A percentile compares a stretch with the other conserved stretches of the same genome.
Conservation (phyloP, 2,113 vertebrate genomes). For the Prochilodus magdalenae region DNA sequence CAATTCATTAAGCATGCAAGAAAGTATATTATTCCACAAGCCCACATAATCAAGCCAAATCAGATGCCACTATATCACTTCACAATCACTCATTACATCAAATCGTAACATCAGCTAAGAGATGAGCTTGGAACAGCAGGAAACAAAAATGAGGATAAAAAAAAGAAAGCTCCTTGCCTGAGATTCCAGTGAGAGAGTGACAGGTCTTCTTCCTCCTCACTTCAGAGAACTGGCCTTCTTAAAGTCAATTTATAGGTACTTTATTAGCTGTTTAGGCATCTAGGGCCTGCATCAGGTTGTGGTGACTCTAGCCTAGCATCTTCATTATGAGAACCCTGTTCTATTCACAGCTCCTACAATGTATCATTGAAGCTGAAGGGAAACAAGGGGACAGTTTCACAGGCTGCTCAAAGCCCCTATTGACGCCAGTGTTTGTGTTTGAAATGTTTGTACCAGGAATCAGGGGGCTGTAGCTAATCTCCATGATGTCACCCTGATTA, state of each 20-base stretch:
- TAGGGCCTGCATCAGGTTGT: constrained; percentile 8
- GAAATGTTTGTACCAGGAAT: constrained; percentile 57
- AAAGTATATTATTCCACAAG: constrained; percentile 36
- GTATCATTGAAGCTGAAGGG: constrained; percentile 43
- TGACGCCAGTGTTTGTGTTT: constrained; percentile 45
- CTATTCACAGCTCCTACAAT: constrained; percentile 48
- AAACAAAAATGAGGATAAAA: constrained; percentile 18
- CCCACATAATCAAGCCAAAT: constrained; percentile 31
- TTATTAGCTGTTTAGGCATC: constrained; percentile 21
- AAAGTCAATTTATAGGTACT: constrained; percentile 16
- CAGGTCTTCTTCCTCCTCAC: background rate
- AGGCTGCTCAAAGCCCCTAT: constrained; percentile 52
- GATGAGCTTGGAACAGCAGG: constrained; percentile 18
- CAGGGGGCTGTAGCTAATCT: constrained; percentile 51
- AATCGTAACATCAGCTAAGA: constrained; percentile 32
- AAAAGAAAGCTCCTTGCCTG: constrained; percentile 36
- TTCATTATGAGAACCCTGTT: constrained; percentile 26
- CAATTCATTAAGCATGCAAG: constrained; percentile 42
- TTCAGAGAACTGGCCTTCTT: constrained; percentile 22
- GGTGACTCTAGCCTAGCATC: constrained; percentile 11
- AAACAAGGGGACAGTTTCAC: constrained; percentile 54
- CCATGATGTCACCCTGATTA: constrained; percentile 54
- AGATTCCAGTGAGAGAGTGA: constrained; percentile 17
- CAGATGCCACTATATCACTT: constrained; percentile 32
- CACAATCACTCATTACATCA: constrained; percentile 34